Evolutionary conservation across 2,113 vertebrate genomes (phyloP).

Genomic region (Ochotona curzoniae): DNA sequence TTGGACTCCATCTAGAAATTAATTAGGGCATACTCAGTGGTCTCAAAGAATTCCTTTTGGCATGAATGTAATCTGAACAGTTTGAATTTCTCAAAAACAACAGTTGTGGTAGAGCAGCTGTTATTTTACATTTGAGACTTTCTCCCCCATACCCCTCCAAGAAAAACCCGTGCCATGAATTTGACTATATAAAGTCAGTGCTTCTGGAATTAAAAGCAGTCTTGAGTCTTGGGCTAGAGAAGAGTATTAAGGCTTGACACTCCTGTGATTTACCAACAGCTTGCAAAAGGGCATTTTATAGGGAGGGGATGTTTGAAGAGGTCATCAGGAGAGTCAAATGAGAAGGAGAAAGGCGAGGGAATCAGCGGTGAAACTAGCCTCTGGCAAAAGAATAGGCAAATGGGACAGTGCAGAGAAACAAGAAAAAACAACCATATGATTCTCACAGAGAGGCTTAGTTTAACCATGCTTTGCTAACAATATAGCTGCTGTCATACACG

Average conservation of each 20-base stretch:
- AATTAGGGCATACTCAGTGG: slow-evolving; percentile 49
- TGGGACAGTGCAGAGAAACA: slow-evolving; percentile 13
- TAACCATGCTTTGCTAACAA: not conserved
- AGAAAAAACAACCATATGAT: not conserved
- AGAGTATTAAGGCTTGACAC: slow-evolving; percentile 40
- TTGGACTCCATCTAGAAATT: slow-evolving; percentile 47
- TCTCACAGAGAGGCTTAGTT: not conserved
- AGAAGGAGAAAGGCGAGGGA: not conserved
- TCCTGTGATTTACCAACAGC: slow-evolving; percentile 46
- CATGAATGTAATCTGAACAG: slow-evolving; percentile 53
- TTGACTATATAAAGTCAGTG: slow-evolving; percentile 51
- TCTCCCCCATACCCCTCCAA: not conserved
- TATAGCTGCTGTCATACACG: not conserved
- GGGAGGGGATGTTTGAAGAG: slow-evolving; percentile 56
- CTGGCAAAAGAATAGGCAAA: slow-evolving; percentile 28
- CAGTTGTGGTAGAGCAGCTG: slow-evolving; percentile 70
- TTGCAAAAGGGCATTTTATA: slow-evolving; percentile 60
- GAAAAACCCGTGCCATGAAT: not conserved
- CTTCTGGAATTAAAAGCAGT: slow-evolving; percentile 47
- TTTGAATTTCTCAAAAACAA: slow-evolving; percentile 74
- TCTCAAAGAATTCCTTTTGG: slow-evolving; percentile 67
- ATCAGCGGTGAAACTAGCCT: slow-evolving; percentile 14
- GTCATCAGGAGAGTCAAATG: slow-evolving; percentile 47
- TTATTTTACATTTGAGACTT: slow-evolving; percentile 65
- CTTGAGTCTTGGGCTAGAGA: slow-evolving; percentile 24